Evolutionary conservation across 2,888 invertebrate genomes (phyloP).

Genomic region (Linnaemya tessellans): DNA sequence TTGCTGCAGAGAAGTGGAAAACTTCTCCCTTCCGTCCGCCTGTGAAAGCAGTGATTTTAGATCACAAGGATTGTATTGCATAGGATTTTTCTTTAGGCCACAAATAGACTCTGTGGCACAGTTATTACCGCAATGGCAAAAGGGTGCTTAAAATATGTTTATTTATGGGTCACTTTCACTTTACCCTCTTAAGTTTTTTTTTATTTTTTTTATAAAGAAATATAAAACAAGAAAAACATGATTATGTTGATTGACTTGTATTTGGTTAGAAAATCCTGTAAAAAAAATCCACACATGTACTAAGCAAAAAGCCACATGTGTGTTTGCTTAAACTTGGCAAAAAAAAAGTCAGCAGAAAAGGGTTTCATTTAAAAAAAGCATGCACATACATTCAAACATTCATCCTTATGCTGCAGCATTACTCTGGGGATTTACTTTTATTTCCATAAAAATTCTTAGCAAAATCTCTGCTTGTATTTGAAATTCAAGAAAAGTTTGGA

Average conservation of each 20-base stretch:
- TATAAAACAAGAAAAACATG: constrained; percentile 50
- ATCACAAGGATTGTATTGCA: background rate
- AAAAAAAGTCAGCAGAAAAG: constrained; percentile 54
- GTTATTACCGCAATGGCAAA: background rate
- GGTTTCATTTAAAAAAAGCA: constrained; percentile 64
- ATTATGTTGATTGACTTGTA: constrained; percentile 72
- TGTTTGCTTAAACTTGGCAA: constrained; percentile 63
- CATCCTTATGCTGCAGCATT: constrained; percentile 41
- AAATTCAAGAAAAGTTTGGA: constrained; percentile 52
- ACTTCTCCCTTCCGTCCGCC: background rate
- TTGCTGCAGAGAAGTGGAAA: too few species aligned
- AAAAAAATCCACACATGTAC: constrained; percentile 41
- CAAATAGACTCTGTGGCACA: constrained; percentile 5
- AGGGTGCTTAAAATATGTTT: constrained; percentile 59
- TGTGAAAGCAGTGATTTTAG: too few species aligned
- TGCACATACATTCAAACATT: background rate
- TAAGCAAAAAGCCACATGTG: constrained; percentile 66
- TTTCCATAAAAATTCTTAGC: constrained; percentile 36
- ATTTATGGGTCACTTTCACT: constrained; percentile 71
- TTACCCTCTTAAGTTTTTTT: constrained; percentile 49
- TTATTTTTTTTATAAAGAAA: background rate
- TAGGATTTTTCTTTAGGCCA: background rate
- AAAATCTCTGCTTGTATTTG: constrained; percentile 42
- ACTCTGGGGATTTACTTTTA: constrained; percentile 63
- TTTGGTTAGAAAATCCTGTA: constrained; percentile 70